Evolutionary conservation across 2,888 invertebrate species (phyloP).

Genomic region (Rotaria magnacalcarata): DNA sequence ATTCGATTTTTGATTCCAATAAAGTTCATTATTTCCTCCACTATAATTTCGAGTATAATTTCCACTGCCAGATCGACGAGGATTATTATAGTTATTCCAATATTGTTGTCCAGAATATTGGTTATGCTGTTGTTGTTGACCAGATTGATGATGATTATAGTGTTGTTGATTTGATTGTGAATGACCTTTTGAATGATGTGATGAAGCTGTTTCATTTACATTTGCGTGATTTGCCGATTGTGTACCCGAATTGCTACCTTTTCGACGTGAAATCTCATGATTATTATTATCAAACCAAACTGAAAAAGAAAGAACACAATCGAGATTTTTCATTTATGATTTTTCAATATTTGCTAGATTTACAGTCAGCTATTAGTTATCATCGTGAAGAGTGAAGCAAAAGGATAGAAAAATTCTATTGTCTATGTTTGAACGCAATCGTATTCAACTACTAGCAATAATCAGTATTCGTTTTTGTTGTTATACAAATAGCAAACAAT

Average conservation of each 20-base stretch:
- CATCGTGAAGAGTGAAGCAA: too few relatives aligned
- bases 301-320: background rate
- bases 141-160: background rate
- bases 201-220: background rate
- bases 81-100: conserved; percentile 16
- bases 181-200: background rate
- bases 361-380: background rate
- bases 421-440: too few relatives aligned
- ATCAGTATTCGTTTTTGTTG: too few relatives aligned
- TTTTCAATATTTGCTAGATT: background rate
- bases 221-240: background rate
- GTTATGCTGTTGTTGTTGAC: background rate
- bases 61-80: conserved; percentile 10
- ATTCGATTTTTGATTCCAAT: background rate
- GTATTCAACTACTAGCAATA: too few relatives aligned
- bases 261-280: background rate
- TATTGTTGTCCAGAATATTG: conserved; percentile 1
- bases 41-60: conserved; percentile 4
- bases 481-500: too few relatives aligned
- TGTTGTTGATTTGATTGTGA: conserved; percentile 17
- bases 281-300: conserved; percentile 8
- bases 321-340: too few relatives aligned
- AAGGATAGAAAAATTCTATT: too few relatives aligned
- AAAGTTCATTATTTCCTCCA: background rate
- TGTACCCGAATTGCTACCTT: background rate